These are phyloP conservation scores for Mus minutoides DNA, from an alignment of 2,797 vertebrate genomes.

Conservation along the genomic window DNA sequence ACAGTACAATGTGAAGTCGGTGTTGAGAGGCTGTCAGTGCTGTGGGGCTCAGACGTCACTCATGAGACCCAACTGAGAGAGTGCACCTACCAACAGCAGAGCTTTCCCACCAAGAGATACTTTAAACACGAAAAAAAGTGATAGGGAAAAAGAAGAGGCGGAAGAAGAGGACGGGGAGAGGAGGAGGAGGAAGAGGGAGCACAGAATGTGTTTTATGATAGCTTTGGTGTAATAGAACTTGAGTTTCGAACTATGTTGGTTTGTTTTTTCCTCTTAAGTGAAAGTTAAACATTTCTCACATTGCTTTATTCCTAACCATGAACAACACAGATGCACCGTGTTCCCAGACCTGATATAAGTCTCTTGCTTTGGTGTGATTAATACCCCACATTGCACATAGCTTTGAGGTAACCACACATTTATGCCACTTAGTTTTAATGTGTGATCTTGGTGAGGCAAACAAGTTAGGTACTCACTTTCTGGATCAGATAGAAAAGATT, in stretches of 20 bases:
- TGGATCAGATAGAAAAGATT: conserved; percentile 11
- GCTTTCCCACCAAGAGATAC: not conserved
- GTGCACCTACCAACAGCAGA: not conserved
- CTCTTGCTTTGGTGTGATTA: conserved; percentile 21
- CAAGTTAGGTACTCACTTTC: not conserved
- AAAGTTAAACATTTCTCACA: not conserved
- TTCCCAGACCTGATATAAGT: not conserved
- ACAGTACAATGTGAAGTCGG: not conserved
- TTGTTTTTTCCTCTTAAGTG: not conserved
- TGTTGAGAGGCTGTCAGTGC: not conserved
- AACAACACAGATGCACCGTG: not conserved
- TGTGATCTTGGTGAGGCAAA: not conserved
- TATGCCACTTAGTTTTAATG: not conserved
- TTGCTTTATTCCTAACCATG: not conserved
- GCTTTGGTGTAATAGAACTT: conserved; percentile 18
- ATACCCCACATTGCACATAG: not conserved
- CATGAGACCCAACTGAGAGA: not conserved
- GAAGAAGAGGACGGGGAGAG: no score
- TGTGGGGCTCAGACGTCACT: not conserved
- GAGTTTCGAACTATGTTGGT: conserved; percentile 2
- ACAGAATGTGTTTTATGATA: conserved; percentile 36
- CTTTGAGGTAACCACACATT: conserved; percentile 19
- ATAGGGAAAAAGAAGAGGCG: not conserved
- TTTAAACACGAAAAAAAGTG: conserved; percentile 41
- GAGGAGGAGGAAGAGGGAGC: not conserved